Base-by-base conservation (phyloP, 2,888 invertebrate genomes). In the Thymelicus lineola region DNA sequence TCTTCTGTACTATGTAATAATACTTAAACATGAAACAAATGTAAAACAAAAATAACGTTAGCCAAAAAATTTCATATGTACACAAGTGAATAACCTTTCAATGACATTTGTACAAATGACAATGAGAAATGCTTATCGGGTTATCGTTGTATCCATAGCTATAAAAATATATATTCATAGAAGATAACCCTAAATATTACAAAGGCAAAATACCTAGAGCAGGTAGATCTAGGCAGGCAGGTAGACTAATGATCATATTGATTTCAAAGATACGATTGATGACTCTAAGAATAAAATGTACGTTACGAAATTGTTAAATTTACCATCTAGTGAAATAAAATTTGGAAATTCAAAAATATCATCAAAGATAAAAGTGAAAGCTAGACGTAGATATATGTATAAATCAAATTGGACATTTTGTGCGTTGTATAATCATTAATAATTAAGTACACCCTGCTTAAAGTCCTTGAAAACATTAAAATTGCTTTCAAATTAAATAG, bases 371-470 rank as follows among this genome's bases (percentile, higher is more conserved):
- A 63, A 10, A 64, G 17, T 50, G 36, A 15, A 64, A 70, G 64
- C 42, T 70, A 50, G 17, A 17, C 35, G 58, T 38, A 63, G 53
- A 45, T 42, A 53, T 50, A 14, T 15, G 36, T 60, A 72, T 28
- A 74, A 72, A 73, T 75, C 70, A 72, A 77, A 76, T 80, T 82
- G 80, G 78, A 65, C 53, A 74, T 64, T 79, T 89, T 90, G 90
- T 90, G 90, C 90, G 90, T 86, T 83, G 81, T 80, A 73, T 79
- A 82, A 81, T 64, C 55, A 55, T 55, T 55, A 55, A 35, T 55
- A 10, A 20, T 69, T 74, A 74, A 79, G 73, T 79, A 76, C 82
- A 86, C 89, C 89, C 89, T 90, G 89, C 87, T 82, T 87, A 71
- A 75, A 80, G 75, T 80, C 76, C 74, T 75, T 80, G 75, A 72